phyloP scores from a whole-genome alignment of 2,888 invertebrate species.

The Mesoligia furuncula region DNA sequence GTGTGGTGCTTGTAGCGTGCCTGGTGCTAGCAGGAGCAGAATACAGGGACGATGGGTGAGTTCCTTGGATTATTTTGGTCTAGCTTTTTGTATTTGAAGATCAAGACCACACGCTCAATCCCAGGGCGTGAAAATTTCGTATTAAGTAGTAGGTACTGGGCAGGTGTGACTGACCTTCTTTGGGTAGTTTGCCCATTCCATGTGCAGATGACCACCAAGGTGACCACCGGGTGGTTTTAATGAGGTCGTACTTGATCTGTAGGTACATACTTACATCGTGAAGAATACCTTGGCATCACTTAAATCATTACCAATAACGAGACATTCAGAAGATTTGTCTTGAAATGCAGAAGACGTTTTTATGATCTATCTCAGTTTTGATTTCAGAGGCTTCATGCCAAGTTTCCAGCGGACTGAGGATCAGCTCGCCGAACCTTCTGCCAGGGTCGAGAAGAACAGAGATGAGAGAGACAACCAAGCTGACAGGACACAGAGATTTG shows the following conservation, averaged over 20 bases:
- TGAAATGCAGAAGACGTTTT: neutral
- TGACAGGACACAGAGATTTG: conserved; percentile 90
- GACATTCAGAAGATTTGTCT: neutral
- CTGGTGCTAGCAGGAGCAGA: conserved; percentile 71
- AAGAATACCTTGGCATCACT: neutral
- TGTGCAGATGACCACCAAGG: no score
- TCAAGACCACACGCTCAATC: neutral
- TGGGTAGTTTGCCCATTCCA: no score
- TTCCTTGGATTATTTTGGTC: conserved; percentile 18
- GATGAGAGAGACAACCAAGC: conserved; percentile 79
- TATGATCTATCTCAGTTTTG: conserved; percentile 70
- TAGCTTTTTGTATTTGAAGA: neutral
- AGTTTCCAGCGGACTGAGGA: conserved; percentile 86
- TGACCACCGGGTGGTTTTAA: no score
- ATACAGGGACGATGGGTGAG: conserved; percentile 85
- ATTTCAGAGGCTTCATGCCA: conserved; percentile 86
- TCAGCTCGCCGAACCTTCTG: conserved; percentile 87
- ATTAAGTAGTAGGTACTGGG: no score
- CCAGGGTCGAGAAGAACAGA: conserved; percentile 80
- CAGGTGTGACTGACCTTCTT: no score
- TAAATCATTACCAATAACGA: neutral
- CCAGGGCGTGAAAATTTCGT: neutral
- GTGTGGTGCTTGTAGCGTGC: conserved; percentile 61
- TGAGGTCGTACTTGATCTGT: neutral
- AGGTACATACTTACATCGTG: neutral